Conservation (phyloP, 2,113 vertebrate genomes). For the Anseranas semipalmata region DNA sequence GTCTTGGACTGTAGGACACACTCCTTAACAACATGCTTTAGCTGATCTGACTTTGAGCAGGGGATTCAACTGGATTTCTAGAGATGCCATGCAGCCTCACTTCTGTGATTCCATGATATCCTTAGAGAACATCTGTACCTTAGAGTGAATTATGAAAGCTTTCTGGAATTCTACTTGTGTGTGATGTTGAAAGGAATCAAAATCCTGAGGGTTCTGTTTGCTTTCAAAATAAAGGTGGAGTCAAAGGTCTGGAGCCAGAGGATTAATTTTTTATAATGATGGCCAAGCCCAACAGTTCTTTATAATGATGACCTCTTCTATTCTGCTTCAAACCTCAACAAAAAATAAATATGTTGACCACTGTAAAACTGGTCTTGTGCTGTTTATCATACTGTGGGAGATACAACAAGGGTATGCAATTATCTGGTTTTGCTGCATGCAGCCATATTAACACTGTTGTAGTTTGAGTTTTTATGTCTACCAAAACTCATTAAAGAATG, state of each 20-base stretch:
- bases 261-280: neutral
- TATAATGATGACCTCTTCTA: no score
- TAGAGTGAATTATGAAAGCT: neutral
- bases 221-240: neutral
- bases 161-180: neutral
- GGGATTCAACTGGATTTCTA: neutral
- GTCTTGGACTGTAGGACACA: no score
- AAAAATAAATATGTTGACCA: neutral
- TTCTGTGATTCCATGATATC: neutral
- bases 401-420: neutral
- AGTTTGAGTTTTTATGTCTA: neutral
- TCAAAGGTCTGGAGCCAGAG: neutral
- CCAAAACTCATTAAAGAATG: neutral
- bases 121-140: neutral
- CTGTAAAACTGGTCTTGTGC: neutral
- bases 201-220: neutral
- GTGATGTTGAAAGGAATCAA: neutral
- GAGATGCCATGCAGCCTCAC: neutral
- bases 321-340: neutral
- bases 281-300: no score
- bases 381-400: neutral
- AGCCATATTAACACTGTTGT: neutral
- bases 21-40: neutral
- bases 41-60: neutral
- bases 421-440: neutral